A percentile compares a stretch with the other conserved stretches of the same genome.
These are phyloP conservation scores for Ctenicera cuprea DNA, from an alignment of 2,888 invertebrate species.

Conservation along the genomic window DNA sequence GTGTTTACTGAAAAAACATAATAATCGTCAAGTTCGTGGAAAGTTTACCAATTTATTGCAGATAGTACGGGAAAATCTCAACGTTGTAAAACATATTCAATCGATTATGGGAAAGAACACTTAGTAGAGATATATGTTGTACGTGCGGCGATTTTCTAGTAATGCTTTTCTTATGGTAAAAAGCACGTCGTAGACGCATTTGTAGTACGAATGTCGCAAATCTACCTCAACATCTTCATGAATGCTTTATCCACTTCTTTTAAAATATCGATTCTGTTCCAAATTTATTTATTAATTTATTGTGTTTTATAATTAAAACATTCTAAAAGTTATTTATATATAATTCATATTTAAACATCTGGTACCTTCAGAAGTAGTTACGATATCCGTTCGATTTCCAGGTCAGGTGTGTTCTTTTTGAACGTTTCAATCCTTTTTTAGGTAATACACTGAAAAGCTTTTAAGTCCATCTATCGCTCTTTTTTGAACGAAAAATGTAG, in stretches of 20 bases:
- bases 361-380: too few species aligned
- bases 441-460: constrained; percentile 25
- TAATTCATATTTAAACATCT: too few species aligned
- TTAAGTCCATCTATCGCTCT: constrained; percentile 10
- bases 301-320: too few species aligned
- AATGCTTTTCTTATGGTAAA: constrained; percentile 9
- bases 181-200: not conserved
- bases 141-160: constrained; percentile 5
- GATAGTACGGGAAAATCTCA: not conserved
- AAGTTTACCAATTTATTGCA: not conserved
- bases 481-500: constrained; percentile 11
- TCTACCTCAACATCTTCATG: not conserved
- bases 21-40: too few species aligned
- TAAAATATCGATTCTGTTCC: too few species aligned
- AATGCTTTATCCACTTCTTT: not conserved
- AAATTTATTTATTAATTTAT: too few species aligned
- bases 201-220: not conserved
- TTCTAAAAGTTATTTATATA: too few species aligned
- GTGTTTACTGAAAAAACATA: too few species aligned
- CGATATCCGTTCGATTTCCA: constrained; percentile 6
- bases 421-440: constrained; percentile 14
- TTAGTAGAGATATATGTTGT: not conserved
- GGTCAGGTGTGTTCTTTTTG: constrained; percentile 15
- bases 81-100: not conserved
- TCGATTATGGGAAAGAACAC: not conserved